Evolutionary conservation across 1,140 invertebrate species (phyloP).

Genomic region (Anoplolepis gracilipes): DNA sequence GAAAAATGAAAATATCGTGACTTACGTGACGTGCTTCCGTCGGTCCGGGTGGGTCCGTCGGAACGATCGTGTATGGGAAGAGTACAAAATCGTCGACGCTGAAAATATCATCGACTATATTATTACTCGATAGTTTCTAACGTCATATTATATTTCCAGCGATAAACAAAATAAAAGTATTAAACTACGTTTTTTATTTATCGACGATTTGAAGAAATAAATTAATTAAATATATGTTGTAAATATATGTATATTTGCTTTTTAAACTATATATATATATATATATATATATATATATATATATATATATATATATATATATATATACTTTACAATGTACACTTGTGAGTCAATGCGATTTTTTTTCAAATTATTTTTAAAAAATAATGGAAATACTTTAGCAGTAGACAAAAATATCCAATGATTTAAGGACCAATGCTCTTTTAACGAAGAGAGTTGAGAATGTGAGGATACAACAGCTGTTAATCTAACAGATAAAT

Average conservation of each 20-base stretch:
- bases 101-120: constrained; percentile 1
- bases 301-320: too few species aligned
- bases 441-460: constrained; percentile 5
- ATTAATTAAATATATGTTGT: neutral
- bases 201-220: neutral
- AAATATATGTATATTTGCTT: neutral
- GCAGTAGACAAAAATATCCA: neutral
- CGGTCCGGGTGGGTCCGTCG: constrained; percentile 13
- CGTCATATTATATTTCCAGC: neutral
- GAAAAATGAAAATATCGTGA: neutral
- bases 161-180: neutral
- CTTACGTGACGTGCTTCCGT: constrained; percentile 16
- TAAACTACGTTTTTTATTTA: neutral
- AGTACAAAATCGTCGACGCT: neutral
- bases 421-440: neutral
- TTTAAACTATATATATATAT: neutral
- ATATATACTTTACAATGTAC: neutral
- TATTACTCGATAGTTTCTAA: neutral
- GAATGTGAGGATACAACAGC: neutral
- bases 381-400: neutral
- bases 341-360: neutral
- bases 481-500: constrained; percentile 17
- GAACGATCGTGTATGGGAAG: neutral
- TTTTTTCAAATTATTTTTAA: too few species aligned
- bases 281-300: too few species aligned